phyloP scores from a whole-genome alignment of 2,113 vertebrate species.

The Eleginops maclovinus region DNA sequence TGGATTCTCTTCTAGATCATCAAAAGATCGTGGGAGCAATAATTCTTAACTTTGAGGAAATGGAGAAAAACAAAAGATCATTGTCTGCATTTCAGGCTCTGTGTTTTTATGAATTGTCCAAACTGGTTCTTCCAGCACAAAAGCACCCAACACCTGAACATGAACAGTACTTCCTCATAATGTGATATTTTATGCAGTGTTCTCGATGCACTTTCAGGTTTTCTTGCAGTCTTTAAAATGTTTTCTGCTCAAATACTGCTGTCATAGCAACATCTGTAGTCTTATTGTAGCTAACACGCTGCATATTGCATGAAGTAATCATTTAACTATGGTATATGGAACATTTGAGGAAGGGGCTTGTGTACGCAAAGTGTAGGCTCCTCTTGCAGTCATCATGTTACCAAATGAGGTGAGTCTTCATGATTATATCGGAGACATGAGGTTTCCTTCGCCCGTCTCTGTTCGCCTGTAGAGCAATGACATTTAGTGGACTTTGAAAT shows the following conservation, averaged over 20 bases:
- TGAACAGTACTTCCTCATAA: not conserved
- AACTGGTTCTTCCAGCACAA: constrained; percentile 55
- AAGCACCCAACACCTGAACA: not conserved
- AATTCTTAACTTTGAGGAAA: constrained; percentile 4
- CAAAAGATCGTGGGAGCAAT: constrained; percentile 25
- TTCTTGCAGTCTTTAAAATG: not conserved
- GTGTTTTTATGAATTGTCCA: not conserved
- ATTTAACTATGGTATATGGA: not conserved
- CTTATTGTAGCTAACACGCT: not conserved
- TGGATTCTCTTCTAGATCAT: not conserved
- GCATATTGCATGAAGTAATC: not conserved
- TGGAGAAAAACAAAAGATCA: not conserved
- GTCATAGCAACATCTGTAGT: not conserved
- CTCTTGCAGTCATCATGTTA: constrained; percentile 1
- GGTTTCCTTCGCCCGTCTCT: not conserved
- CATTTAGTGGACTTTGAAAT: constrained; percentile 16
- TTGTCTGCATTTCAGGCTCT: not conserved
- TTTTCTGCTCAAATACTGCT: not conserved
- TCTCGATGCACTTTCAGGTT: not conserved
- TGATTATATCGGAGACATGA: not conserved
- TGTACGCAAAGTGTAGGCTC: not conserved
- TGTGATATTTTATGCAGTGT: not conserved
- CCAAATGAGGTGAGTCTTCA: not conserved
- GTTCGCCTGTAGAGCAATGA: not conserved
- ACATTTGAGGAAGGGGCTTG: too few relatives aligned